phyloP scores from a whole-genome alignment of 1,140 invertebrate species.

The Diuraphis noxia region DNA sequence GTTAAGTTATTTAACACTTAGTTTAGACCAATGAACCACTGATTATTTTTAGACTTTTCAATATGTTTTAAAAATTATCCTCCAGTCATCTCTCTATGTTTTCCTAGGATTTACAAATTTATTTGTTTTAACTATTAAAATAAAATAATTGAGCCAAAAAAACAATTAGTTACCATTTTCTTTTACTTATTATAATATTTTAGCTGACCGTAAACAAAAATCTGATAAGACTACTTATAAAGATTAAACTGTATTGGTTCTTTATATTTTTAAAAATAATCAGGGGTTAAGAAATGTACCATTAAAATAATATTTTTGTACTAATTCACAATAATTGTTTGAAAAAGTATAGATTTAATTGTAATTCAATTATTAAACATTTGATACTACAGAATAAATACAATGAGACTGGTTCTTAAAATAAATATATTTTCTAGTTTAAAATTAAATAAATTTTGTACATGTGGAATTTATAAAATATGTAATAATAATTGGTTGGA shows the following conservation, averaged over 20 bases:
- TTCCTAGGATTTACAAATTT: not conserved
- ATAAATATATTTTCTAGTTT: not conserved
- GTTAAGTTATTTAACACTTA: not conserved
- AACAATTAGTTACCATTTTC: not conserved
- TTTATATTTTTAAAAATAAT: not conserved
- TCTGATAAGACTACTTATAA: not conserved
- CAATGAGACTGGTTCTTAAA: slow-evolving; percentile 29
- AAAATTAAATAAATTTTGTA: not conserved
- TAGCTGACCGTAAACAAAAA: not conserved
- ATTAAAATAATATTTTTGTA: not conserved
- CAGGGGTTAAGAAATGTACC: not conserved
- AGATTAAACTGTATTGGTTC: too few species aligned
- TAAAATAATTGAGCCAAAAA: not conserved
- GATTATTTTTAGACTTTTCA: not conserved
- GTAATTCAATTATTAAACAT: not conserved
- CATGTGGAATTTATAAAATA: not conserved
- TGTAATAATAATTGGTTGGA: not conserved
- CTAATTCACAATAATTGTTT: not conserved
- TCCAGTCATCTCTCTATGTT: not conserved
- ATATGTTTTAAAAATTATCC: not conserved
- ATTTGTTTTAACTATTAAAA: not conserved
- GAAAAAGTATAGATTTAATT: not conserved
- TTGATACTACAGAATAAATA: not conserved
- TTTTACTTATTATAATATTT: not conserved
- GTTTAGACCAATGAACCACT: not conserved